A percentile compares a stretch with the other conserved stretches of the same genome.
These are phyloP conservation scores for Drosophila prosaltans DNA, from an alignment of 1,140 invertebrate species.

Conservation along the genomic window DNA sequence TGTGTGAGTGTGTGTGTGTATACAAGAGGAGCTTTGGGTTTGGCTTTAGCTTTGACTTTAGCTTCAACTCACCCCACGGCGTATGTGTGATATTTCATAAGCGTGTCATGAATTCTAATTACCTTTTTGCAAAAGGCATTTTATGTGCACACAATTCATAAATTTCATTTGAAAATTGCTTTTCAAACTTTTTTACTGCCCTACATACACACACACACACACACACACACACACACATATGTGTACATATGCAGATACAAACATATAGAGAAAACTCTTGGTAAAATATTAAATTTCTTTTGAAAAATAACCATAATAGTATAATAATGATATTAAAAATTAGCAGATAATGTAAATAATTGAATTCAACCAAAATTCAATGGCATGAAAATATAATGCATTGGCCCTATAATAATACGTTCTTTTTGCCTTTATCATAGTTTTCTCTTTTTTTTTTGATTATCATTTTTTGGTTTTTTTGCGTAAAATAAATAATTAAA, in stretches of 20 bases:
- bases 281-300: constrained; percentile 41
- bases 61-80: constrained; percentile 50
- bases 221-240: neutral
- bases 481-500: constrained; percentile 45
- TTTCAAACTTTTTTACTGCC: constrained; percentile 47
- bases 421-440: constrained; percentile 23
- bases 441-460: neutral
- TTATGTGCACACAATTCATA: constrained; percentile 68
- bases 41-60: constrained; percentile 19
- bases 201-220: constrained; percentile 10
- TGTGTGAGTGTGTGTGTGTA: constrained; percentile 46
- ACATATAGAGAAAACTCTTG: constrained; percentile 2
- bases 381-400: constrained; percentile 54
- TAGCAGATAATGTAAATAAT: constrained; percentile 68
- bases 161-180: constrained; percentile 69
- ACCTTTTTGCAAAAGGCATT: constrained; percentile 61
- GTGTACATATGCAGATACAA: no score
- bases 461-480: constrained; percentile 2
- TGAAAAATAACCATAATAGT: constrained; percentile 47
- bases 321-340: constrained; percentile 55
- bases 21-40: constrained; percentile 71
- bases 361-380: constrained; percentile 54
- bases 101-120: constrained; percentile 80
- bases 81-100: constrained; percentile 81
- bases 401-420: constrained; percentile 35